Base-by-base conservation (phyloP, 2,797 vertebrate species). In the Myiotriccus ornatus region DNA sequence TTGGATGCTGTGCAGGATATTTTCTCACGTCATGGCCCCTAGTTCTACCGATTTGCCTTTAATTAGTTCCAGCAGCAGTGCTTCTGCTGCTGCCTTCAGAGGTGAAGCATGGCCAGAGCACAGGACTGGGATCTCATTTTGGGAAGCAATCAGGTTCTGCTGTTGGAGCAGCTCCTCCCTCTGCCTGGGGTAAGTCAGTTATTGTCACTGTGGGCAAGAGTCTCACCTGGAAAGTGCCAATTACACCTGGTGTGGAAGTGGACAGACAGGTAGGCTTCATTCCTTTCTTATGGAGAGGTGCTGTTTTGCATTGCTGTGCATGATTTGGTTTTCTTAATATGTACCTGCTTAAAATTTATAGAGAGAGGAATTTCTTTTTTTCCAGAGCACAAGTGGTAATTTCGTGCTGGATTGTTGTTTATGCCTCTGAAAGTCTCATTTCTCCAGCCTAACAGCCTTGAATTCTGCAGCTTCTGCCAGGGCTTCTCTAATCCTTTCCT, bases 401-500 rank as follows among this genome's bases (percentile, higher is more conserved):
- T 93, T 12, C 4, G 39, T 86, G 69, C 56, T 73, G 67, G 73
- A 28, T 82, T 89, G 83, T 39, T 94, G 76, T 89, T 96, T 88
- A 64, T 84, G 85, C 80, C 60, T 73, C 80, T 81, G 53, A 52
- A 91, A 95, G 83, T 88, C 87, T 93, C 41, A 60, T 94, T 92
- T 87, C 83, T 88, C 56, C 7, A 9, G 82, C 60, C 69, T 76
- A 89, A 88, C 89, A 94, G 75, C 87, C 67, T 79, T 89, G 80
- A 74, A 47, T 84, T 93, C 84, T 84, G 69, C 80, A 78, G 25
- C 89, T 87, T 92, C 79, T 96, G 85, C 87, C 94, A 93, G 91
- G 59, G 89, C 80, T 91, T 52, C 83, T 91, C 83, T 96, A 97
- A 96, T 96, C 94, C 91, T 94, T 70, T 67, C 83, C 70, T 96